Evolutionary conservation across 2,888 invertebrate species (phyloP).

Genomic region (Hyposoter didymator): DNA sequence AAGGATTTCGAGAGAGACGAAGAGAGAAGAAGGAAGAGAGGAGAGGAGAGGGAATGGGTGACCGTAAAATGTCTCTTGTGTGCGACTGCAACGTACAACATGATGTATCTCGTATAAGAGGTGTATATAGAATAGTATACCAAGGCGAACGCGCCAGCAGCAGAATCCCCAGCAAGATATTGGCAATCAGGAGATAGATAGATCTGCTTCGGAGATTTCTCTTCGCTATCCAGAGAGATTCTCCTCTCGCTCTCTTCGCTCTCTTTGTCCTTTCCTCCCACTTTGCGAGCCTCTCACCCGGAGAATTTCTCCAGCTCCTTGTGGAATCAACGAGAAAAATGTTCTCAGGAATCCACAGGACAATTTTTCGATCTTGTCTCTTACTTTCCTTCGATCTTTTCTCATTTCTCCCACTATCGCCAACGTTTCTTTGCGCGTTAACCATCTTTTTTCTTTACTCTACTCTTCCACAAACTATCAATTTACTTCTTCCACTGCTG

Average conservation of each 20-base stretch:
- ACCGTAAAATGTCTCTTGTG: slow-evolving; percentile 45
- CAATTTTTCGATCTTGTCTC: slow-evolving; percentile 65
- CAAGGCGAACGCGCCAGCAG: slow-evolving; percentile 61
- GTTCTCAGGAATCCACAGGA: slow-evolving; percentile 42
- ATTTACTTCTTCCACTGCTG: slow-evolving; percentile 40
- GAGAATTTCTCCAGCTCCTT: slow-evolving; percentile 42
- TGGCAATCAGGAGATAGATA: slow-evolving; percentile 77
- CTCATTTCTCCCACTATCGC: slow-evolving; percentile 10
- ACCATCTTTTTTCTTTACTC: slow-evolving; percentile 46
- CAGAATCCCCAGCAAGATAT: slow-evolving; percentile 74
- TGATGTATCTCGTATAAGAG: slow-evolving; percentile 40
- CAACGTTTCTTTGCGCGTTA: slow-evolving; percentile 27
- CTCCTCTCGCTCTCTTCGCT: slow-evolving; percentile 25
- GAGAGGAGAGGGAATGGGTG: not conserved
- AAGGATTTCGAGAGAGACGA: slow-evolving; percentile 71
- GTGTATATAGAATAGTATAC: slow-evolving; percentile 24
- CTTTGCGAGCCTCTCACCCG: slow-evolving; percentile 31
- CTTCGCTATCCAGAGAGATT: slow-evolving; percentile 65
- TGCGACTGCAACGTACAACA: slow-evolving; percentile 48
- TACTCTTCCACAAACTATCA: slow-evolving; percentile 36
- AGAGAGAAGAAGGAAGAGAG: not conserved
- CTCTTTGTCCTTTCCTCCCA: slow-evolving; percentile 21
- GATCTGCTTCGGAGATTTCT: slow-evolving; percentile 67
- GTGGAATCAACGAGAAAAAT: slow-evolving; percentile 45
- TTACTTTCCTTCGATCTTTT: slow-evolving; percentile 33